These are phyloP conservation scores for Carlito syrichta DNA, from an alignment of 2,113 vertebrate genomes.

Conservation along the genomic window DNA sequence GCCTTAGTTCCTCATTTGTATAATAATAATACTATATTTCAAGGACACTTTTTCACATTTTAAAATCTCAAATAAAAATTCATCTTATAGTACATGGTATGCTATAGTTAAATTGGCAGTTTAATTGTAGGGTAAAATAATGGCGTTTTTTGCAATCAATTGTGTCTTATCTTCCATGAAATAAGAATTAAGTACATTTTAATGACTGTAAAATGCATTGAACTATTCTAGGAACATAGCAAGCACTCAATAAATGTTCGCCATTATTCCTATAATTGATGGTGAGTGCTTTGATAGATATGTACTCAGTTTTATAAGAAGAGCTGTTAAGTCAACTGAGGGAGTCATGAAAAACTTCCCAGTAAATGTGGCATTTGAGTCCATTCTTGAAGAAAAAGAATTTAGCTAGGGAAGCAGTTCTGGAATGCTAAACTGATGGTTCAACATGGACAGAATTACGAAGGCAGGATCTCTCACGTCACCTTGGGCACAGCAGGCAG, in stretches of 20 bases:
- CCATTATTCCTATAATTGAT: background rate
- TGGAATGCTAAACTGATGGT: background rate
- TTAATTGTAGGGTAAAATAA: slow-evolving; percentile 30
- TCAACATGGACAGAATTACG: background rate
- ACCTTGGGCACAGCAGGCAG: background rate
- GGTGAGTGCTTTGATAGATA: background rate
- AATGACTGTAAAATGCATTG: background rate
- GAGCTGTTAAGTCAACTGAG: background rate
- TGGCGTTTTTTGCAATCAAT: background rate
- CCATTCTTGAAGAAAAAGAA: background rate
- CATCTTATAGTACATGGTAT: background rate
- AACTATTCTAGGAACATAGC: background rate
- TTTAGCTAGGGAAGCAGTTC: background rate
- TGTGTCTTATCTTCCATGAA: background rate
- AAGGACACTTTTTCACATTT: background rate
- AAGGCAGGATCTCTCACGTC: background rate
- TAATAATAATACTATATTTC: background rate
- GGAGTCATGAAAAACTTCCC: background rate
- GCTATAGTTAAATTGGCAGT: background rate
- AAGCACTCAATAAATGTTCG: background rate
- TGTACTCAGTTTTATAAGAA: background rate
- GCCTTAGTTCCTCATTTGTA: slow-evolving; percentile 8
- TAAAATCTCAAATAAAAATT: slow-evolving; percentile 30
- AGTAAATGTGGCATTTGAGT: background rate
- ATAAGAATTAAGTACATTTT: slow-evolving; percentile 19